Evolutionary conservation across 2,888 invertebrate genomes (phyloP).

Genomic region (Tyria jacobaeae): DNA sequence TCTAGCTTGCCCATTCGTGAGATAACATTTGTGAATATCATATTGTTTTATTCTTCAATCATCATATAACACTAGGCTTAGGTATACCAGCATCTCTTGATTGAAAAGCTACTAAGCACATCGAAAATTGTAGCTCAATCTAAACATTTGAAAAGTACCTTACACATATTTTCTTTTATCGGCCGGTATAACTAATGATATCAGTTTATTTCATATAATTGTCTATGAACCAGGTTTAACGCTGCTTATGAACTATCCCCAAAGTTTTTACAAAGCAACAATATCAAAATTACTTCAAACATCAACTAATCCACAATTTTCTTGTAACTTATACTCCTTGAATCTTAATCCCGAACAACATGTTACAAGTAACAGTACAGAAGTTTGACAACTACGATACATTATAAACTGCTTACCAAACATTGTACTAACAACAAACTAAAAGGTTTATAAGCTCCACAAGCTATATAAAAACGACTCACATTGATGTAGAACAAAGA

Average conservation of each 20-base stretch:
- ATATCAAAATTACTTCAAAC: constrained; percentile 4
- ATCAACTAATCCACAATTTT: constrained; percentile 2
- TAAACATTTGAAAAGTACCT: too few species aligned
- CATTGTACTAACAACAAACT: constrained; percentile 16
- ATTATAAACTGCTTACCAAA: constrained; percentile 32
- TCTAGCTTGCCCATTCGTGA: too few species aligned
- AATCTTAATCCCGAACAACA: constrained; percentile 12
- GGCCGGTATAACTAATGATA: too few species aligned
- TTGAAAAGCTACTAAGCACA: too few species aligned
- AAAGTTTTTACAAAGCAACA: not conserved
- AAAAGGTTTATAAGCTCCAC: not conserved
- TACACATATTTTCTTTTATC: too few species aligned
- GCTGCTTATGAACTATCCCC: not conserved
- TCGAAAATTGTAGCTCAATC: too few species aligned
- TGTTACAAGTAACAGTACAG: constrained; percentile 28
- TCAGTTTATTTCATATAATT: too few species aligned
- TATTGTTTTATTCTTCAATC: too few species aligned
- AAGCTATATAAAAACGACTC: constrained; percentile 10
- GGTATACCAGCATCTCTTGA: too few species aligned
- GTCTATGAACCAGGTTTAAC: not conserved
- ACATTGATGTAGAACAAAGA: not conserved
- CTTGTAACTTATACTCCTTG: constrained; percentile 1
- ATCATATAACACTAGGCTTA: too few species aligned
- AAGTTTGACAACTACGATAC: constrained; percentile 27
- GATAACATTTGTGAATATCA: too few species aligned